These are phyloP conservation scores for Heliconius ethilla DNA, from an alignment of 2,888 invertebrate species.

Conservation along the genomic window DNA sequence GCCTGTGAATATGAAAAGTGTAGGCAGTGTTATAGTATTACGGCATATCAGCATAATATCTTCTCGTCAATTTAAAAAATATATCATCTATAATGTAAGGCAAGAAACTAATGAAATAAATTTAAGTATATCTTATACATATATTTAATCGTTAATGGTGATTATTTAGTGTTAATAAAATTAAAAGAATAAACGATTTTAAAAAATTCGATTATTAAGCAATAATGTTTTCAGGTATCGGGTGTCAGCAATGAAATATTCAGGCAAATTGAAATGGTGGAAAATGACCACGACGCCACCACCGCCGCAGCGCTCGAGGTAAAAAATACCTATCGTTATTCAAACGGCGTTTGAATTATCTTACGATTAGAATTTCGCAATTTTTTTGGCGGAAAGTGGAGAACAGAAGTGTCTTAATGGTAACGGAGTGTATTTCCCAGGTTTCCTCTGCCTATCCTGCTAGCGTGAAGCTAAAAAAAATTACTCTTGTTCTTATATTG, in stretches of 20 bases:
- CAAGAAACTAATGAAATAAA: too few relatives aligned
- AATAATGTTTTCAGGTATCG: conserved; percentile 86
- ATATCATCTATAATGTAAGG: too few relatives aligned
- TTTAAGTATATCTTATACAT: too few relatives aligned
- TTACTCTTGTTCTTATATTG: neutral
- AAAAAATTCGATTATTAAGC: neutral
- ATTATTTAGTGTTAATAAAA: neutral
- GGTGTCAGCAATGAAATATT: conserved; percentile 98
- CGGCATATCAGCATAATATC: too few relatives aligned
- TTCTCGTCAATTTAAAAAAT: too few relatives aligned
- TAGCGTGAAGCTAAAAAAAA: neutral
- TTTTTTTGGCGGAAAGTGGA: too few relatives aligned
- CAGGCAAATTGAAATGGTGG: conserved; percentile 97
- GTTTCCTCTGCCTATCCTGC: neutral
- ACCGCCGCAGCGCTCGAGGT: conserved; percentile 95
- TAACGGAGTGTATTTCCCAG: neutral
- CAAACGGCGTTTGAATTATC: conserved; percentile 15
- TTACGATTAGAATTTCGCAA: conserved; percentile 21
- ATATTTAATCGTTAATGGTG: neutral
- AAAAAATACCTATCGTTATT: conserved; percentile 41
- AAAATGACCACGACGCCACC: conserved; percentile 96
- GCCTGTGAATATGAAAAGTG: neutral
- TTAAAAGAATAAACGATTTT: neutral
- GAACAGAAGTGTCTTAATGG: too few relatives aligned
- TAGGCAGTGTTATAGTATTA: too few relatives aligned